Conservation (phyloP, 2,888 invertebrate species). For the Rhingia rostrata region DNA sequence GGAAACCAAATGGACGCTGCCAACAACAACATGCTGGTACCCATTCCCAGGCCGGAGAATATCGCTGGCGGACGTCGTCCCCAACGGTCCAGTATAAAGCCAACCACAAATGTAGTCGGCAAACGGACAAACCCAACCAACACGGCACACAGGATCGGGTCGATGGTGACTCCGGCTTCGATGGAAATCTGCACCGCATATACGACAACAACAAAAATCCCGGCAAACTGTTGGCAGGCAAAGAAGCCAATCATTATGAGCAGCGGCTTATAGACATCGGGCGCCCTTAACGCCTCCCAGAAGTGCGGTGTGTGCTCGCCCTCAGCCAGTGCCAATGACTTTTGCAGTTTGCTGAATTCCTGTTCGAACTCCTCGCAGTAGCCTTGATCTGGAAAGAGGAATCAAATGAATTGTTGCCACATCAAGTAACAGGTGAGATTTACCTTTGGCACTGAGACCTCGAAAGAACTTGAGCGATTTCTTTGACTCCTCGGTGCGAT, state of each 20-base stretch:
- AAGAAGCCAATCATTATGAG: conserved; percentile 85
- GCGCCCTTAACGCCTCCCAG: conserved; percentile 65
- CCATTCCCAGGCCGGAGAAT: conserved; percentile 85
- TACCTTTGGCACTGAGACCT: conserved; percentile 81
- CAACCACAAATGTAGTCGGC: conserved; percentile 85
- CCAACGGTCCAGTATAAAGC: conserved; percentile 85
- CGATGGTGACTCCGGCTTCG: conserved; percentile 84
- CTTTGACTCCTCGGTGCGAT: conserved; percentile 84
- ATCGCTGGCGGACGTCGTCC: conserved; percentile 86
- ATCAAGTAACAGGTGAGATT: not conserved
- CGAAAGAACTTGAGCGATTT: conserved; percentile 85
- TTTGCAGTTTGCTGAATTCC: conserved; percentile 73
- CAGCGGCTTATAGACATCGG: conserved; percentile 77
- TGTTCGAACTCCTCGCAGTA: conserved; percentile 73
- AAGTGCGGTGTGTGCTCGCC: conserved; percentile 57
- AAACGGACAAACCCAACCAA: conserved; percentile 86
- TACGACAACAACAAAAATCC: conserved; percentile 87
- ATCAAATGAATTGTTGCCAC: not conserved
- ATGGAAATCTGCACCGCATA: conserved; percentile 87
- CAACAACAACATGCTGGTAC: conserved; percentile 84
- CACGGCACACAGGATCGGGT: conserved; percentile 86
- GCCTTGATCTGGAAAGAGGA: conserved; percentile 75
- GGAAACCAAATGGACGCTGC: conserved; percentile 83
- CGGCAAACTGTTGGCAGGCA: conserved; percentile 86
- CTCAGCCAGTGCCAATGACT: conserved; percentile 63